Conservation (phyloP, 2,113 vertebrate genomes). For the Pteruthius melanotis region DNA sequence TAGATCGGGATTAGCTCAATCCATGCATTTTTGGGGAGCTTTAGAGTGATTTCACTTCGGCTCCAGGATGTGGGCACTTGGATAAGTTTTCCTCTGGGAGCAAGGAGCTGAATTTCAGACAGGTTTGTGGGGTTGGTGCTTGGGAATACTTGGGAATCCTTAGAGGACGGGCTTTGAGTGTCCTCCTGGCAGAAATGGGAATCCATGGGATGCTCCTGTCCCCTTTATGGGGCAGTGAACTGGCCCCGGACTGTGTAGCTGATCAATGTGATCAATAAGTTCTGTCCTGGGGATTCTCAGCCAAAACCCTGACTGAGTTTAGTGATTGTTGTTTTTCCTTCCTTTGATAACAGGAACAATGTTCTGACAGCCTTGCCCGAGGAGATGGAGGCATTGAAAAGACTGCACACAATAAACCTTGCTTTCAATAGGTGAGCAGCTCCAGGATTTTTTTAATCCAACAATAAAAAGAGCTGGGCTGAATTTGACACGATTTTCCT, state of each 20-base stretch:
- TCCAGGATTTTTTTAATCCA: not conserved
- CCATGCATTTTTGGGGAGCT: not conserved
- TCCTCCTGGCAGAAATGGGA: not conserved
- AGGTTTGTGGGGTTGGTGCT: not conserved
- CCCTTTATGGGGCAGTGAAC: not conserved
- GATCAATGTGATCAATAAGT: not conserved
- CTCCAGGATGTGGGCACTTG: not conserved
- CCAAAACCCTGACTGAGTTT: not conserved
- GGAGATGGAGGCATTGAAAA: constrained; percentile 81
- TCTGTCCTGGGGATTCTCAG: not conserved
- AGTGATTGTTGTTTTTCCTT: constrained; percentile 3
- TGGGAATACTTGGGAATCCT: not conserved
- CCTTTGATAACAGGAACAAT: constrained; percentile 83
- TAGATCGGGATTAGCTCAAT: not conserved
- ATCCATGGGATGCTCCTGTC: not conserved
- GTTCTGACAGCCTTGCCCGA: constrained; percentile 83
- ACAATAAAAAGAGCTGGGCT: not conserved
- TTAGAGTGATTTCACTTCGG: not conserved
- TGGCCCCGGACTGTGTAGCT: not conserved
- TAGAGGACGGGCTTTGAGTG: not conserved
- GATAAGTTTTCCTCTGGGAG: not conserved
- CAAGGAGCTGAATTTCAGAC: not conserved
- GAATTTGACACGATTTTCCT: not conserved
- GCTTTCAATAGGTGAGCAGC: constrained; percentile 86
- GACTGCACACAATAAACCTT: constrained; percentile 82